Conservation (phyloP, 1,140 invertebrate genomes). For the Riptortus pedestris region DNA sequence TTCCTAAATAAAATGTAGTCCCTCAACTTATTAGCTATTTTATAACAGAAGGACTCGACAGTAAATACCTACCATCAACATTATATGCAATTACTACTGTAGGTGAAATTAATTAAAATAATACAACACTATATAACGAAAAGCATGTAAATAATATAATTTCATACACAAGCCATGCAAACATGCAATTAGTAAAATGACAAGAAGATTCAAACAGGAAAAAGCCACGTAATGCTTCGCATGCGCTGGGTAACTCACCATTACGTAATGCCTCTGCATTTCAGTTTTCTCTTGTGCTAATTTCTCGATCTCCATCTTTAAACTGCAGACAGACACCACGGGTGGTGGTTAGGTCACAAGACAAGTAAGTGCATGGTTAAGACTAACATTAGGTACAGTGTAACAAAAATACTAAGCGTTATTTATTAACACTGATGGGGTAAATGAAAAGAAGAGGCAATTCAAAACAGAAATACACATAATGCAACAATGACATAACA, state of each 20-base stretch:
- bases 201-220: no score
- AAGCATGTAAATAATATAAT: no score
- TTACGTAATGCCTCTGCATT: constrained; percentile 96
- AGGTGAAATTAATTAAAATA: no score
- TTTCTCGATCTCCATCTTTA: constrained; percentile 91
- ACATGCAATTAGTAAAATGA: no score
- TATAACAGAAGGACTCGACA: no score
- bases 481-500: constrained; percentile 1
- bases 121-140: no score
- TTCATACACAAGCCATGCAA: no score
- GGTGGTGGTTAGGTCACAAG: constrained; percentile 24
- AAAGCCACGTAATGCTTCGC: not conserved
- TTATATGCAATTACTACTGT: no score
- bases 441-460: not conserved
- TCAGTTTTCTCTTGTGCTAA: constrained; percentile 94
- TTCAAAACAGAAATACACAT: not conserved
- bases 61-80: no score
- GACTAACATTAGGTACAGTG: not conserved
- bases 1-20: no score
- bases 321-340: constrained; percentile 41
- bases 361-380: constrained; percentile 13
- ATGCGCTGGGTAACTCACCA: constrained; percentile 58
- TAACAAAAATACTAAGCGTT: not conserved
- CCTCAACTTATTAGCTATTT: no score
- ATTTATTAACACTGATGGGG: not conserved